Percentiles rank a stretch among this genome's conserved stretches.
These are phyloP conservation scores for Leptinotarsa tumamoca DNA, from an alignment of 2,888 invertebrate species.

Conservation along the genomic window DNA sequence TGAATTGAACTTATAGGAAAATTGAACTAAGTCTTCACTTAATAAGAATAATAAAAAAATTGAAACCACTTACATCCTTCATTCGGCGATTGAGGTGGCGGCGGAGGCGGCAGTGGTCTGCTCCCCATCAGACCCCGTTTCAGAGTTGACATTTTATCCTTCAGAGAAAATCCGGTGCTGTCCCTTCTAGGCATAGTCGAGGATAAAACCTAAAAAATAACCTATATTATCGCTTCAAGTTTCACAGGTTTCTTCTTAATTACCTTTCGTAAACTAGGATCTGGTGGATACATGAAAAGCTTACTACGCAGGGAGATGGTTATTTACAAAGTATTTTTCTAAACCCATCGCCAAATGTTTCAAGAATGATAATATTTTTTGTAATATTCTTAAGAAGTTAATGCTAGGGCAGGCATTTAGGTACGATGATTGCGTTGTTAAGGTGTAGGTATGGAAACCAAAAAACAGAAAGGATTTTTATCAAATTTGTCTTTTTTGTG, in stretches of 20 bases:
- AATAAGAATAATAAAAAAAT: background rate
- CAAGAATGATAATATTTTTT: too few species aligned
- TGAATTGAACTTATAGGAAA: too few species aligned
- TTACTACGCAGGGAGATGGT: background rate
- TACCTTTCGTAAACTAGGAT: slow-evolving; percentile 19
- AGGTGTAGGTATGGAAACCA: too few species aligned
- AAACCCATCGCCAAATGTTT: background rate
- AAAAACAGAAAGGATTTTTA: too few species aligned
- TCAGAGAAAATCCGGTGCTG: slow-evolving; percentile 58
- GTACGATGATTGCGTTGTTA: too few species aligned
- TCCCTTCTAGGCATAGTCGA: slow-evolving; percentile 60
- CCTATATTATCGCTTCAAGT: slow-evolving; percentile 61
- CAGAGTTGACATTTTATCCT: slow-evolving; percentile 68
- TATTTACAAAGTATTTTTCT: background rate
- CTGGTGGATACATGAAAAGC: background rate
- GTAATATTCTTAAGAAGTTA: too few species aligned
- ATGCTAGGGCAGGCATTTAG: too few species aligned
- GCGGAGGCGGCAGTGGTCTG: slow-evolving; percentile 71
- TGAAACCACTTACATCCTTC: slow-evolving; percentile 48
- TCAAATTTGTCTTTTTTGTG: too few species aligned
- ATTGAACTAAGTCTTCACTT: background rate
- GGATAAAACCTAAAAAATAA: slow-evolving; percentile 57
- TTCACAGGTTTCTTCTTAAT: slow-evolving; percentile 39
- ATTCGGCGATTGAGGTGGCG: slow-evolving; percentile 54
- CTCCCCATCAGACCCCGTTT: slow-evolving; percentile 64